Conservation (phyloP, 2,797 vertebrate species). For the Anas flavirostris region DNA sequence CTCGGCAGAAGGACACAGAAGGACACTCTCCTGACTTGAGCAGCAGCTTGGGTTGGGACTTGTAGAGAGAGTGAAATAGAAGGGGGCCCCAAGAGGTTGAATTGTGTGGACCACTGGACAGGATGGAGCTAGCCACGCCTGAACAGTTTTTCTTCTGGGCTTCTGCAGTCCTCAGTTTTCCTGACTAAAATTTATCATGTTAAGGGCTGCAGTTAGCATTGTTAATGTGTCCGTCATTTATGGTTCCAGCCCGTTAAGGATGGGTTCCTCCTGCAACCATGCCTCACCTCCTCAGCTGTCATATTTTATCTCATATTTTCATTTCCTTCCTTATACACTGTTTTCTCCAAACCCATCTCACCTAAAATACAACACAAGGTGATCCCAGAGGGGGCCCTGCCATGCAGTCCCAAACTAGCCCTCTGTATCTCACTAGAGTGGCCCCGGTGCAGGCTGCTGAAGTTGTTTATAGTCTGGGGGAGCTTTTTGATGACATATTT, state of each 20-base stretch:
- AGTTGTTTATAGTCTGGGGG: background rate
- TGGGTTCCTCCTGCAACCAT: background rate
- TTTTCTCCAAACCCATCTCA: background rate
- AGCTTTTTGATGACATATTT: background rate
- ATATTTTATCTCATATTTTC: background rate
- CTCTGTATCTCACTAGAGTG: too few species aligned
- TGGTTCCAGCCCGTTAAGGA: background rate
- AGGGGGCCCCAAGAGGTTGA: too few species aligned
- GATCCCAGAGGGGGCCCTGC: too few species aligned
- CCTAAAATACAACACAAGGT: background rate
- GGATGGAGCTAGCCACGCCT: background rate
- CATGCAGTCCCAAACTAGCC: too few species aligned
- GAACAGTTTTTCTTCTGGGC: background rate
- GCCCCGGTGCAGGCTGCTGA: background rate
- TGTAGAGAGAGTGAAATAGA: too few species aligned
- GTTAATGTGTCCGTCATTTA: background rate
- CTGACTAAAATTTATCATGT: background rate
- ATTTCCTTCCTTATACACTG: background rate
- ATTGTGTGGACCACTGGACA: background rate
- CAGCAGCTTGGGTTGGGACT: background rate
- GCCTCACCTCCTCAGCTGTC: background rate
- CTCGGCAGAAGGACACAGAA: fast-evolving
- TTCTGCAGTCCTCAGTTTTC: background rate
- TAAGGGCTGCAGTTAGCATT: background rate
- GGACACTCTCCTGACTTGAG: background rate